Conservation (phyloP, 2,888 invertebrate species). For the Eupithecia exiguata region DNA sequence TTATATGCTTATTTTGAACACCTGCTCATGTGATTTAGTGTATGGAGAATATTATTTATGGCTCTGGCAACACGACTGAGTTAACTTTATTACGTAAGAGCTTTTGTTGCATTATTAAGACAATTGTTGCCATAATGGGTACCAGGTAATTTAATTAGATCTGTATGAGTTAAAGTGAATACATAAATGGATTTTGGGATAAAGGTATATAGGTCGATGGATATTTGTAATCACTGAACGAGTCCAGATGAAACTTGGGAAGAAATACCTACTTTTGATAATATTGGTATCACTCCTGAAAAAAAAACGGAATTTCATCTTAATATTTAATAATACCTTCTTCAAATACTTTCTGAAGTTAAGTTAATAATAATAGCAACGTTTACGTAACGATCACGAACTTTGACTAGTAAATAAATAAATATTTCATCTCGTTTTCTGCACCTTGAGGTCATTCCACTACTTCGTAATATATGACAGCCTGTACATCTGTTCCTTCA, state of each 20-base stretch:
- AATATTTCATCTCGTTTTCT: background rate
- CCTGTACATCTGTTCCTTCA: slow-evolving; percentile 56
- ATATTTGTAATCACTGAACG: background rate
- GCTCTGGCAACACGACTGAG: slow-evolving; percentile 22
- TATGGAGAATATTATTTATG: slow-evolving; percentile 37
- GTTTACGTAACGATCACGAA: background rate
- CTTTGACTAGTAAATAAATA: background rate
- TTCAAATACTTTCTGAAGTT: background rate
- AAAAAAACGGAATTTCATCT: background rate
- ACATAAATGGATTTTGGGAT: background rate
- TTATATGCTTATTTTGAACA: slow-evolving; percentile 45
- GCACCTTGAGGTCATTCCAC: slow-evolving; percentile 46
- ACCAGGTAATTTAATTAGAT: background rate
- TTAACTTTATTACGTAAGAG: slow-evolving; percentile 17
- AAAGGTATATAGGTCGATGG: background rate
- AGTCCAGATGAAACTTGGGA: background rate
- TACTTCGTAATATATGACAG: slow-evolving; percentile 62
- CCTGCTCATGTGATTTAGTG: slow-evolving; percentile 43
- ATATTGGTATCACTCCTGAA: background rate
- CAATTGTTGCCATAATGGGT: slow-evolving; percentile 15
- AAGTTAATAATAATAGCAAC: background rate
- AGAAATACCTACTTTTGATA: background rate
- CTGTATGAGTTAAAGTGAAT: background rate
- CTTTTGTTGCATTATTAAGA: slow-evolving; percentile 7
- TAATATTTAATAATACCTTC: background rate